These are phyloP conservation scores for Lagenorhynchus albirostris DNA, from an alignment of 2,113 vertebrate species.

Conservation along the genomic window DNA sequence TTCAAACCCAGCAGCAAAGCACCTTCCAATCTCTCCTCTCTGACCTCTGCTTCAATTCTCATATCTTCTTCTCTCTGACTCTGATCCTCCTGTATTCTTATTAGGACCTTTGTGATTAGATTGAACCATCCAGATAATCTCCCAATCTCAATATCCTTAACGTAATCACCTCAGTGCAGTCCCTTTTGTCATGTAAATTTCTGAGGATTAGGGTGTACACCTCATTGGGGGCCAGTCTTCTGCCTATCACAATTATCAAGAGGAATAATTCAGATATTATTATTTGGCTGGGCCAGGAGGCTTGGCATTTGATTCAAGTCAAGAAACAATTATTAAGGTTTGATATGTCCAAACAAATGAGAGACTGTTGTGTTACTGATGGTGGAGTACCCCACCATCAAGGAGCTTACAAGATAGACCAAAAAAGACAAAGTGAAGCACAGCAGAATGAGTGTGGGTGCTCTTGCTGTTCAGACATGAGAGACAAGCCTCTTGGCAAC, in stretches of 20 bases:
- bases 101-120: neutral
- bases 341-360: neutral
- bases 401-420: neutral
- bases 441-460: fast-evolving
- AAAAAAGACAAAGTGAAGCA: neutral
- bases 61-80: neutral
- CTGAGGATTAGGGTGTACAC: neutral
- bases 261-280: neutral
- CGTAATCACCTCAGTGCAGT: neutral
- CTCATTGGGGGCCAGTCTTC: neutral
- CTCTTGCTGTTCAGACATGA: neutral
- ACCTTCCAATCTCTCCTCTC: neutral
- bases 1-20: neutral
- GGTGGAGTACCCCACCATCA: neutral
- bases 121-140: neutral
- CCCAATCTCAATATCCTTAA: neutral
- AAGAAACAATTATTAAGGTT: neutral
- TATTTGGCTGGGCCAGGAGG: neutral
- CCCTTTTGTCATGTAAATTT: neutral
- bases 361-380: neutral
- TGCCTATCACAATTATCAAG: neutral
- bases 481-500: neutral
- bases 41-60: neutral
- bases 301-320: neutral
- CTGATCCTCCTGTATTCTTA: neutral